These are phyloP conservation scores for Champsocephalus esox DNA, from an alignment of 2,797 vertebrate species.

Conservation along the genomic window DNA sequence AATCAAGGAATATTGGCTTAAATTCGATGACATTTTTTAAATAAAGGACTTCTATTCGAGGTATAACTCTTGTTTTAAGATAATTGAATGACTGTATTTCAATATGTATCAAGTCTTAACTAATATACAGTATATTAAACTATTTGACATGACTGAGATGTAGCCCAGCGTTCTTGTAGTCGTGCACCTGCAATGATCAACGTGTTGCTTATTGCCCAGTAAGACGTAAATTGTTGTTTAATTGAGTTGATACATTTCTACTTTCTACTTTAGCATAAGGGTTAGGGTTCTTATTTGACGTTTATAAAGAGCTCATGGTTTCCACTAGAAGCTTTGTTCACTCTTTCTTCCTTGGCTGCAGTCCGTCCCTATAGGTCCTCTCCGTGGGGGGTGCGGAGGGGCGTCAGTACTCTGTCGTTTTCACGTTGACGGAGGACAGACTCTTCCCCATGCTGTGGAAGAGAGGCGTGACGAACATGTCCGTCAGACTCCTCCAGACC, in stretches of 20 bases:
- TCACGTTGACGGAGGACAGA: slow-evolving; percentile 86
- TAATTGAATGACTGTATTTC: not conserved
- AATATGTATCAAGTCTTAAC: not conserved
- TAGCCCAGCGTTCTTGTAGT: not conserved
- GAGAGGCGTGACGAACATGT: slow-evolving; percentile 85
- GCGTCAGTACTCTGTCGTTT: slow-evolving; percentile 77
- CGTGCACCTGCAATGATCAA: not conserved
- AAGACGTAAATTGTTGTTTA: not conserved
- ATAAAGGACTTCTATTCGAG: no score
- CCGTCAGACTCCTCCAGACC: slow-evolving; percentile 90
- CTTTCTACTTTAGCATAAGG: not conserved
- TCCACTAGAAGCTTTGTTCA: not conserved
- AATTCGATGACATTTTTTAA: accelerated
- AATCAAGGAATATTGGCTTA: not conserved
- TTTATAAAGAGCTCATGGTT: slow-evolving; percentile 34
- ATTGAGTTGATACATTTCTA: not conserved
- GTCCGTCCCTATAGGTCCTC: not conserved
- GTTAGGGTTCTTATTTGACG: slow-evolving; percentile 13
- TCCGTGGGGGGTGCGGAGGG: not conserved
- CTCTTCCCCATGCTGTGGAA: slow-evolving; percentile 86
- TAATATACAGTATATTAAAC: not conserved
- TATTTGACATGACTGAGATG: not conserved
- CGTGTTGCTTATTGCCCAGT: not conserved
- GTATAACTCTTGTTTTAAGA: not conserved
- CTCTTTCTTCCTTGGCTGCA: not conserved